Conservation (phyloP, 92 coral and sea anemone genomes). For the Porites divaricata region DNA sequence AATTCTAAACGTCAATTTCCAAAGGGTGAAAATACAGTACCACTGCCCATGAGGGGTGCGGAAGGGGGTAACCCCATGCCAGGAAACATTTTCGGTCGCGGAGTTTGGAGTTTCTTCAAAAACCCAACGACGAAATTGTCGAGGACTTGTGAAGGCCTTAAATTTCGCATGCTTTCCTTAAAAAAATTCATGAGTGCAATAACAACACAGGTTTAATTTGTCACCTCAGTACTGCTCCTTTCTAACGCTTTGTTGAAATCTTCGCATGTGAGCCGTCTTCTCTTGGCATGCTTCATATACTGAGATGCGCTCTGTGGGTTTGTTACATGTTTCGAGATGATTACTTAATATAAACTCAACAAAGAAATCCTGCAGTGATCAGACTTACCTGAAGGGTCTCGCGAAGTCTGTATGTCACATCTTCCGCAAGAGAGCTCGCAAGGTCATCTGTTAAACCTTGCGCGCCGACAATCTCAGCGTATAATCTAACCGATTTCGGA, state of each 20-base stretch:
- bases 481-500: slow-evolving; percentile 81
- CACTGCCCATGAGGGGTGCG: too few species aligned
- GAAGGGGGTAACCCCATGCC: too few species aligned
- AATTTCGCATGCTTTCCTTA: too few species aligned
- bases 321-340: not conserved
- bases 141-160: too few species aligned
- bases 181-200: too few species aligned
- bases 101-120: too few species aligned
- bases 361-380: not conserved
- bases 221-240: slow-evolving; percentile 87
- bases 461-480: slow-evolving; percentile 86
- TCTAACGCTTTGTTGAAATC: slow-evolving; percentile 92
- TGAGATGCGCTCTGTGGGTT: slow-evolving; percentile 76
- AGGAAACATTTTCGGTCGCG: too few species aligned
- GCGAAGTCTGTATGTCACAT: slow-evolving; percentile 92
- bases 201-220: not conserved
- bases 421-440: slow-evolving; percentile 89
- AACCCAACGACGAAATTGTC: too few species aligned
- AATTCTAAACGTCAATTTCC: too few species aligned
- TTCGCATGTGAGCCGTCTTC: slow-evolving; percentile 85
- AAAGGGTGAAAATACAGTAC: too few species aligned
- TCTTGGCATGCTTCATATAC: slow-evolving; percentile 92
- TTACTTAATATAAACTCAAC: not conserved
- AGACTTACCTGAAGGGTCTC: slow-evolving; percentile 79
- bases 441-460: slow-evolving; percentile 66